Evolutionary conservation across 64 coral and sea anemone genomes (phyloP), one percentile per base, ranked within the genome.

Genomic region (Pachyseris speciosa): DNA sequence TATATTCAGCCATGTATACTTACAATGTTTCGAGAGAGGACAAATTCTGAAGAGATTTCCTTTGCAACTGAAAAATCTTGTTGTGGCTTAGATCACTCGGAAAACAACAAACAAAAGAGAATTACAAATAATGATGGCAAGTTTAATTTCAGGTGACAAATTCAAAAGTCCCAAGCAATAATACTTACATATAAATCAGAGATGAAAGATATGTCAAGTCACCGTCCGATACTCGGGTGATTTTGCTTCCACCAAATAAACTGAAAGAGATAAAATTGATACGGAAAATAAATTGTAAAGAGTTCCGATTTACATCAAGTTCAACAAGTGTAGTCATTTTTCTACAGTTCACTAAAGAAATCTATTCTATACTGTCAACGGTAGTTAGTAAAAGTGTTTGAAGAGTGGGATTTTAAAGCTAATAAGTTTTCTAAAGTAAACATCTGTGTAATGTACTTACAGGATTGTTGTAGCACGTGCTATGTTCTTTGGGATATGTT

Each of bases 181-280:
- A 25, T 24, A 41, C 67, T 71, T 71, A 71, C 67, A 71, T 71
- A 36, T 71, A 71, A 15, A 22, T 71, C 17, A 71, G 67, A 71
- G 67, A 71, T 71, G 33, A 71, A 5, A 41, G 33, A 20, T 32
- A 38, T 1, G 19, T 9, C 8, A 71, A 71, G 17, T 71, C 33
- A 20, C 34, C 17, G 33, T 71, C 34, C 67, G 5, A 38, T 17
- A 71, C 6, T 5, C 34, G 67, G 5, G 67, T 40, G 33, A 71
- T 37, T 71, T 71, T 71, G 67, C 67, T 71, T 37, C 67, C 67
- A 71, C 33, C 33, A n/a, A 71, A 71, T 39, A 71, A 71, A 71
- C 67, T 71, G 15, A 0, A 41, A 39, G 67, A 71, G 32, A 71
- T n/a, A n/a, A n/a, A n/a, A n/a, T n/a, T n/a, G n/a, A n/a, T n/a